Evolutionary conservation across 2,797 vertebrate species (phyloP).

Genomic region (Molossus alvarezi): DNA sequence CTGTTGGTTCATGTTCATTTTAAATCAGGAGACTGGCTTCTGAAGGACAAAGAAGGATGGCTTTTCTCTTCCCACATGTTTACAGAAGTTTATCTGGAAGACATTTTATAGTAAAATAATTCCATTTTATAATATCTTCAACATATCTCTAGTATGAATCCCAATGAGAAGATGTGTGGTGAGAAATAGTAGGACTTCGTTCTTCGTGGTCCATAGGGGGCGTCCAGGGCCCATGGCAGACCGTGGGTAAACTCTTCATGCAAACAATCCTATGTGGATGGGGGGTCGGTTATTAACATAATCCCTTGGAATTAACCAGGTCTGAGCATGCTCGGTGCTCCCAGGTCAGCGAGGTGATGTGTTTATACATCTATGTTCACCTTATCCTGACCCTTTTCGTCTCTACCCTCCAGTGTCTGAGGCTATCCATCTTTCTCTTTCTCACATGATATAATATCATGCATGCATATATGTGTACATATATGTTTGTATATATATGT

Average conservation of each 20-base stretch:
- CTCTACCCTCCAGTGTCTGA: not conserved
- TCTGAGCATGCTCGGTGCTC: not conserved
- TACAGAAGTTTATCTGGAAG: slow-evolving; percentile 17
- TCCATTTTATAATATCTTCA: not conserved
- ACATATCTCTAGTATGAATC: not conserved
- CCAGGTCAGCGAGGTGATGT: not conserved
- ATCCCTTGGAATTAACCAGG: not conserved
- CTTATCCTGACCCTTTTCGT: not conserved
- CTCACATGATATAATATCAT: not conserved
- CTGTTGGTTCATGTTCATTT: not conserved
- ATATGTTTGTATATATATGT: fast-evolving
- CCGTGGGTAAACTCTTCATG: not conserved
- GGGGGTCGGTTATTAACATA: not conserved
- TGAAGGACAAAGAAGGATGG: not conserved
- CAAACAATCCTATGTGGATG: not conserved
- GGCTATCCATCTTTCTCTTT: not conserved
- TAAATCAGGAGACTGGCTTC: not conserved
- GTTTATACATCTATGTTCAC: not conserved
- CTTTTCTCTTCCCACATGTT: slow-evolving; percentile 23
- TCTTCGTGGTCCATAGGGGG: not conserved
- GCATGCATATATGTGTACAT: not conserved
- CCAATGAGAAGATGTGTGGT: not conserved
- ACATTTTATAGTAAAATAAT: slow-evolving; percentile 4
- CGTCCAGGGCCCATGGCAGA: not conserved
- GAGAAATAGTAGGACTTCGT: not conserved